Percentiles rank a stretch among this genome's conserved stretches.
Conservation (phyloP, 2,888 invertebrate species). For the Tipula confusa region DNA sequence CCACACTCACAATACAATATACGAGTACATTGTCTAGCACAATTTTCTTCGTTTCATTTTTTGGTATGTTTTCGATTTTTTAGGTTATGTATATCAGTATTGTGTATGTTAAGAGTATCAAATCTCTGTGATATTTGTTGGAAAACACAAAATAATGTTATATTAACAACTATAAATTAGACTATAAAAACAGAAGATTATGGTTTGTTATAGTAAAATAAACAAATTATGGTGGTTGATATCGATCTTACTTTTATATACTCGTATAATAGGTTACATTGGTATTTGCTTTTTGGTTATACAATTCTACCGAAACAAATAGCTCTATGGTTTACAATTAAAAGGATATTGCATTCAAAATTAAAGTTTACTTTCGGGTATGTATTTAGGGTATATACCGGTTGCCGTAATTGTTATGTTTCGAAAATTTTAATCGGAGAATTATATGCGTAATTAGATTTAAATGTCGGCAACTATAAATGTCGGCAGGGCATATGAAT, state of each 20-base stretch:
- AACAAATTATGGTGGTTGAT: constrained; percentile 1
- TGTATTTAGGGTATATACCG: too few relatives aligned
- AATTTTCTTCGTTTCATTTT: neutral
- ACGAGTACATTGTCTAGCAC: neutral
- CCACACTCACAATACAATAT: too few relatives aligned
- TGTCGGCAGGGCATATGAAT: too few relatives aligned
- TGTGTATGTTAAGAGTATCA: neutral
- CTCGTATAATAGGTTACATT: neutral
- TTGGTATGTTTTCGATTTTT: neutral
- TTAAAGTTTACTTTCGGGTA: too few relatives aligned
- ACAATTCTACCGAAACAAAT: neutral
- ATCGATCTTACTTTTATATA: neutral
- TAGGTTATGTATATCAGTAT: neutral
- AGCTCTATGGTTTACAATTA: neutral
- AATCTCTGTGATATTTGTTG: neutral
- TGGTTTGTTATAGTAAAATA: constrained; percentile 14
- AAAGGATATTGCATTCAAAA: too few relatives aligned
- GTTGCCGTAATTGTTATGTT: too few relatives aligned
- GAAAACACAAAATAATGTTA: constrained; percentile 12
- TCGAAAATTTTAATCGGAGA: too few relatives aligned
- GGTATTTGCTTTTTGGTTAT: neutral
- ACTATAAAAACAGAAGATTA: neutral
- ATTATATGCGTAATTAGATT: too few relatives aligned
- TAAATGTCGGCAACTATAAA: too few relatives aligned
- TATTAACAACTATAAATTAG: neutral